Percentiles rank a stretch among this genome's conserved stretches.
Evolutionary conservation across 2,888 invertebrate genomes (phyloP).

Genomic region (Calameuta pallipes): DNA sequence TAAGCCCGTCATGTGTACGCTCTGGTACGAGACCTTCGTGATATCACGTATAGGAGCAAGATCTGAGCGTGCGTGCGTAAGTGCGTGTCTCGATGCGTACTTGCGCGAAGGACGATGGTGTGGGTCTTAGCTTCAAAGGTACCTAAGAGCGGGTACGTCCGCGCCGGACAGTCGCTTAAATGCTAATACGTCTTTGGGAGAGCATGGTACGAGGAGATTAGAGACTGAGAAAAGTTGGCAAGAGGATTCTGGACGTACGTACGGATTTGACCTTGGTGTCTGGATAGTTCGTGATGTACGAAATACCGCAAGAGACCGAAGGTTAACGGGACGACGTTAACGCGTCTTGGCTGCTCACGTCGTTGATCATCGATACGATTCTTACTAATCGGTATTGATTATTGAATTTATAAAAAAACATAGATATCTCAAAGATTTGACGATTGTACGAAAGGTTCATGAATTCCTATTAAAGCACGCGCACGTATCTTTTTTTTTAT

Average conservation of each 20-base stretch:
- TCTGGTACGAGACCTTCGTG: neutral
- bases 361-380: neutral
- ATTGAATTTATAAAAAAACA: neutral
- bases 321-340: neutral
- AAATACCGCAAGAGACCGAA: slow-evolving; percentile 31
- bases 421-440: neutral
- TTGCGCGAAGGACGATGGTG: neutral
- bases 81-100: neutral
- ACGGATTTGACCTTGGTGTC: neutral
- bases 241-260: neutral
- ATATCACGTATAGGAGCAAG: neutral
- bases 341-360: neutral
- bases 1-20: neutral
- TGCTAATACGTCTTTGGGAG: neutral
- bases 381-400: neutral
- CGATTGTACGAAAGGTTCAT: neutral
- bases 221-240: neutral
- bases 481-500: neutral
- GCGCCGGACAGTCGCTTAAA: neutral
- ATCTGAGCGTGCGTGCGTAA: neutral
- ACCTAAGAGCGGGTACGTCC: neutral
- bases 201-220: neutral
- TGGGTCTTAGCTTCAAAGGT: neutral
- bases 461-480: neutral
- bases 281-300: slow-evolving; percentile 17